Conservation (phyloP, 2,797 vertebrate genomes). For the Morelia viridis region DNA sequence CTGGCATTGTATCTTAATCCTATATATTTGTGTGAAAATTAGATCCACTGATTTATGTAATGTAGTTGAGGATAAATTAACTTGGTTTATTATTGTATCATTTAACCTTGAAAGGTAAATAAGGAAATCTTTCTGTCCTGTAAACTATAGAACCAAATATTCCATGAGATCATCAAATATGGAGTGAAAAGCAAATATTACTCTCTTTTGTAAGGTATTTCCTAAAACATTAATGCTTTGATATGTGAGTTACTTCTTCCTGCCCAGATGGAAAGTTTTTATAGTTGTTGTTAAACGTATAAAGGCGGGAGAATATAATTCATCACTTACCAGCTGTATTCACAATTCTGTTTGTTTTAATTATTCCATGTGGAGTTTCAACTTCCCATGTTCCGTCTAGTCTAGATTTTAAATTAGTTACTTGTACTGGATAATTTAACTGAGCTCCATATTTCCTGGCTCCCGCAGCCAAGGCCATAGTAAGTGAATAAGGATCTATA, state of each 20-base stretch:
- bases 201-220: not conserved
- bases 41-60: not conserved
- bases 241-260: not conserved
- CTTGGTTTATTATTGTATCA: not conserved
- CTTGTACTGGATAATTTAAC: constrained; percentile 85
- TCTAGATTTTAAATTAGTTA: constrained; percentile 79
- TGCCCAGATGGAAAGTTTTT: not conserved
- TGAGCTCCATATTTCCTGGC: constrained; percentile 92
- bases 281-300: not conserved
- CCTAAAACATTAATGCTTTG: not conserved
- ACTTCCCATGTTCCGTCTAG: constrained; percentile 90
- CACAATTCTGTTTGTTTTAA: constrained; percentile 87
- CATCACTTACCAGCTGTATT: constrained; percentile 85
- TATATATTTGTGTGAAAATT: not conserved
- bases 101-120: not conserved
- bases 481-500: constrained; percentile 97
- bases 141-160: not conserved
- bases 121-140: not conserved
- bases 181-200: not conserved
- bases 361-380: constrained; percentile 85
- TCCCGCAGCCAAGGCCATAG: constrained; percentile 94
- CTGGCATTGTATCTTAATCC: not conserved
- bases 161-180: not conserved
- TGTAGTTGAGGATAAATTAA: not conserved
- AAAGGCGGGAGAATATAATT: constrained; percentile 9